These are phyloP conservation scores for Adelphocoris suturalis DNA, from an alignment of 2,888 invertebrate genomes.

Conservation along the genomic window DNA sequence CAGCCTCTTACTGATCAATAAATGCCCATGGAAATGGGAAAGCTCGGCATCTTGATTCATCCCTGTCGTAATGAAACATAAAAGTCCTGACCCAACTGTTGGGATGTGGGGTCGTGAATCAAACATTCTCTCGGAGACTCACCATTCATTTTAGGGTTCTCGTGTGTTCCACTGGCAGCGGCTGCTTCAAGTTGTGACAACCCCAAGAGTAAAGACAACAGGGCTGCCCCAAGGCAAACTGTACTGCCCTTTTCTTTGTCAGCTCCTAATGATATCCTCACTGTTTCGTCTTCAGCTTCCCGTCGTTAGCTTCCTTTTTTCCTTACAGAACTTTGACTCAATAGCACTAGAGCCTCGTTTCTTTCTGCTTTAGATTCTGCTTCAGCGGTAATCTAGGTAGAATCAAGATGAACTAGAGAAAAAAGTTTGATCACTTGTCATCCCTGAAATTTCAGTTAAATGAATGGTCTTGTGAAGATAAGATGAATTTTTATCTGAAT, in stretches of 20 bases:
- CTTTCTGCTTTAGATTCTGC: neutral
- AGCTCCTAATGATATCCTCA: conserved; percentile 47
- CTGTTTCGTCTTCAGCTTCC: conserved; percentile 27
- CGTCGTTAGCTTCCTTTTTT: conserved; percentile 33
- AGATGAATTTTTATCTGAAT: too few relatives aligned
- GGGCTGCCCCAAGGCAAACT: conserved; percentile 47
- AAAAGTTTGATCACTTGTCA: too few relatives aligned
- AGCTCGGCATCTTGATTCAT: neutral
- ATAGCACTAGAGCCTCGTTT: neutral
- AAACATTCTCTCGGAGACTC: conserved; percentile 4
- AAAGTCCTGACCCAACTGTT: neutral
- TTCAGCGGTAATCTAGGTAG: neutral
- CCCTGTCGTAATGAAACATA: too few relatives aligned
- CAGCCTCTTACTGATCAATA: neutral
- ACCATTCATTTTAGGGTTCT: conserved; percentile 9
- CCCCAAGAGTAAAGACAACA: conserved; percentile 16
- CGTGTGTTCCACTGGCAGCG: neutral
- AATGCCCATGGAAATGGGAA: neutral
- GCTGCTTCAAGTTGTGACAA: conserved; percentile 8
- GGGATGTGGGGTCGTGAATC: neutral
- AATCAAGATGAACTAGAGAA: neutral
- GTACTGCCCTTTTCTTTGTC: conserved; percentile 40
- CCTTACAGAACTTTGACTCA: conserved; percentile 18
- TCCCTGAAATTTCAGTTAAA: too few relatives aligned
- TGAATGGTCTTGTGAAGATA: too few relatives aligned